Evolutionary conservation across 2,113 vertebrate genomes (phyloP), one percentile per base, ranked within the genome.

Genomic region (Crocuta crocuta): DNA sequence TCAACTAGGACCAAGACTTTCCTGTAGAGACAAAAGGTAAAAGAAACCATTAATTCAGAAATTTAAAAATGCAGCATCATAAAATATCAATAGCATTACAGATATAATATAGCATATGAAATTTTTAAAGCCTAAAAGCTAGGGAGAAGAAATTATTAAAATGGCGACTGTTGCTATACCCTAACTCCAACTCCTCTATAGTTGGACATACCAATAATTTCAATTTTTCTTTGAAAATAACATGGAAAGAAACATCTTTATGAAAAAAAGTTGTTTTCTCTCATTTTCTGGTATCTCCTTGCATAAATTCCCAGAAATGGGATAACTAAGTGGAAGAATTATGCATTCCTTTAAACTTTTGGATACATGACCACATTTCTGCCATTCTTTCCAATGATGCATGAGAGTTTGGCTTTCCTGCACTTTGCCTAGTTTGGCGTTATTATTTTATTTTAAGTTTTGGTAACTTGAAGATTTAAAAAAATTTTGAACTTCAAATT

Each of bases 1-100:
- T 63, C 73, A 87, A 74, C 58, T 68, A 92, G 94, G 96, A 95
- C 50, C 35, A 93, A 96, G 90, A 91, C n/a, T 95, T 97, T 28
- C 26, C 48, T 92, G 5, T 70, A 74, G 74, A 89, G 79, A 90
- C 2, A 92, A 10, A 71, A 63, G 24, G 76, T 94, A 86, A 95
- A 92, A 68, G 92, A 88, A 95, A 96, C 53, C 4, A 55, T 26
- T 55, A 83, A 83, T 93, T 87, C 31, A 92, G 50, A 74, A 96
- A 86, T 50, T 83, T 55, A 89, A 93, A 89, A 95, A 73, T 39
- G 12, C 3, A 82, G n/a, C 13, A 94, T 39, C 93, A 55, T 79
- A 55, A 93, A 31, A 79, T n/a, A 71, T 26, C 96, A 84, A 80
- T 68, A 90, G 50, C 48, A 97, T 73, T 90, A 43, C 2, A 92